Percentiles rank a stretch among this genome's conserved stretches.
Conservation (phyloP, 2,888 invertebrate genomes). For the Calameuta filiformis region DNA sequence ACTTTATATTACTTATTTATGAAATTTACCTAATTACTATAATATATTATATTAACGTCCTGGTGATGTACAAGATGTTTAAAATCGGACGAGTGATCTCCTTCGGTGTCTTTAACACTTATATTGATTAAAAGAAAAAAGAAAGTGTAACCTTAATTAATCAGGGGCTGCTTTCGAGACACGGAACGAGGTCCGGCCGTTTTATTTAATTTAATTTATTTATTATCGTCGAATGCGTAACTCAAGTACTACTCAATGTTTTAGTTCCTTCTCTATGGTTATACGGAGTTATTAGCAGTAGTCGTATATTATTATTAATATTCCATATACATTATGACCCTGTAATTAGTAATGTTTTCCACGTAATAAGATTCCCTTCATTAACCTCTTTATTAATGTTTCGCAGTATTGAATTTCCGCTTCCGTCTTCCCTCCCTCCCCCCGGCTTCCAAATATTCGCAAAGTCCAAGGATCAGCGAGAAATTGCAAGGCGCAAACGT, state of each 20-base stretch:
- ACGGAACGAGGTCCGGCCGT: neutral
- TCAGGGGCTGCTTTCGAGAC: neutral
- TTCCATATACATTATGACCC: neutral
- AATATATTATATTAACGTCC: neutral
- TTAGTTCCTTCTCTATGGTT: neutral
- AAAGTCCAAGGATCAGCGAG: neutral
- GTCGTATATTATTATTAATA: neutral
- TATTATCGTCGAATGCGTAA: neutral
- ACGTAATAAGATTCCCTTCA: neutral
- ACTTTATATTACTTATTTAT: neutral
- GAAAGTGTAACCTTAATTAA: neutral
- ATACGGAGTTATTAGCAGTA: slow-evolving; percentile 7
- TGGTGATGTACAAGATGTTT: neutral
- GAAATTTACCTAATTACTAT: neutral
- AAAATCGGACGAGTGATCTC: slow-evolving; percentile 21
- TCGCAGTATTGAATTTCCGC: neutral
- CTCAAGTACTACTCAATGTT: slow-evolving; percentile 7
- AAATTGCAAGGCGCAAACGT: neutral
- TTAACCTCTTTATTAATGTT: neutral
- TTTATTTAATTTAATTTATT: neutral
- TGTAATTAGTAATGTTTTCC: neutral
- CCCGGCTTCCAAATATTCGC: neutral
- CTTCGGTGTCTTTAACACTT: slow-evolving; percentile 17
- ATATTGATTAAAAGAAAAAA: too few species aligned
- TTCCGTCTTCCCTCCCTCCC: neutral